Percentiles rank a stretch among this genome's conserved stretches.
Conservation (phyloP, 2,797 vertebrate genomes). For the Esox lucius region DNA sequence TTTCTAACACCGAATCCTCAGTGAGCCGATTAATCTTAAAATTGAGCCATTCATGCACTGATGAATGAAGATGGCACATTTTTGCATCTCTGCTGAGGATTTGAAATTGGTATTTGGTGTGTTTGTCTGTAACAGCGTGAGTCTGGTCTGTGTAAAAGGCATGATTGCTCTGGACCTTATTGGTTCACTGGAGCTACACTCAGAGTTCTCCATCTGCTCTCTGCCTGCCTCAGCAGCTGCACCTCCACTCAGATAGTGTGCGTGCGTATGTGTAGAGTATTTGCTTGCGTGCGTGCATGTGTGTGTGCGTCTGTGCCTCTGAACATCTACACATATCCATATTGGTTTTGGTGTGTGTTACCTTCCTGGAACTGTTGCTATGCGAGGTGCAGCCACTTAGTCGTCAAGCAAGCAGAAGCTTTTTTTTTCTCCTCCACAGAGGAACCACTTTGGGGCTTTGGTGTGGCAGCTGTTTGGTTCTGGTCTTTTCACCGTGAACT, state of each 20-base stretch:
- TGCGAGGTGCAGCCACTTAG: slow-evolving; percentile 71
- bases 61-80: slow-evolving; percentile 15
- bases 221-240: slow-evolving; percentile 63
- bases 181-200: slow-evolving; percentile 58
- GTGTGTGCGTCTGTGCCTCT: slow-evolving; percentile 10
- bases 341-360: slow-evolving; percentile 34
- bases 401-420: slow-evolving; percentile 72
- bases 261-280: neutral
- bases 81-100: slow-evolving; percentile 15
- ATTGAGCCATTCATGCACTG: slow-evolving; percentile 7
- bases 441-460: slow-evolving; percentile 72
- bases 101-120: slow-evolving; percentile 15
- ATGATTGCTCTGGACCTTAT: slow-evolving; percentile 55
- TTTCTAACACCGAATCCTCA: neutral
- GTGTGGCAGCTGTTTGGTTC: slow-evolving; percentile 75
- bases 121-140: slow-evolving; percentile 35
- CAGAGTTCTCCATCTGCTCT: slow-evolving; percentile 67
- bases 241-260: slow-evolving; percentile 27
- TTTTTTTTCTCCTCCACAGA: slow-evolving; percentile 47
- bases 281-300: slow-evolving; percentile 4
- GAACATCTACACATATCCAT: slow-evolving; percentile 14
- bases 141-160: slow-evolving; percentile 39
- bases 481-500: slow-evolving; percentile 73
- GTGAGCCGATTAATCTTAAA: neutral
- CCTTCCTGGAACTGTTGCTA: slow-evolving; percentile 76